Percentiles rank a stretch among this genome's conserved stretches.
These are phyloP conservation scores for Anoplolepis gracilipes DNA, from an alignment of 1,140 invertebrate genomes.

Conservation along the genomic window DNA sequence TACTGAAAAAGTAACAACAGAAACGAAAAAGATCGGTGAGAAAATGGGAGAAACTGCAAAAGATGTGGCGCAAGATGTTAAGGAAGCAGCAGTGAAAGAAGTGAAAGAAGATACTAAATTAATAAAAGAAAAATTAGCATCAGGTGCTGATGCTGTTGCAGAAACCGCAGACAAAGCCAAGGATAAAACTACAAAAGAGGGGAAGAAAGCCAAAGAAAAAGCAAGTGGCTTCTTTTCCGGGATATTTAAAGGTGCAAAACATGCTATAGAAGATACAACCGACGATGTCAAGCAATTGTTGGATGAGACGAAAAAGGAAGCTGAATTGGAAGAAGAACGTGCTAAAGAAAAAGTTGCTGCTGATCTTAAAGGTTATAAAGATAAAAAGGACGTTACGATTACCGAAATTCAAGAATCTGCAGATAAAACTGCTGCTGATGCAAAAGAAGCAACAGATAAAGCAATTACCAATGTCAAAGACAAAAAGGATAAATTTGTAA, in stretches of 20 bases:
- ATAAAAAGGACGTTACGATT: slow-evolving; percentile 54
- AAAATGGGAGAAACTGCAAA: background rate
- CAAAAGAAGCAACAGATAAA: slow-evolving; percentile 53
- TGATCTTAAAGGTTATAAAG: slow-evolving; percentile 10
- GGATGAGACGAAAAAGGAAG: slow-evolving; percentile 70
- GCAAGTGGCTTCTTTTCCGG: slow-evolving; percentile 67
- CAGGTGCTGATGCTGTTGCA: slow-evolving; percentile 53
- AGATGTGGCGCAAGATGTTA: background rate
- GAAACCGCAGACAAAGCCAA: slow-evolving; percentile 66
- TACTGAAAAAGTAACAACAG: slow-evolving; percentile 26
- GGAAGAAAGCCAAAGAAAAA: slow-evolving; percentile 39
- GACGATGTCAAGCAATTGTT: slow-evolving; percentile 80
- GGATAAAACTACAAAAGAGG: slow-evolving; percentile 71
- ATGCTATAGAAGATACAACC: slow-evolving; percentile 77
- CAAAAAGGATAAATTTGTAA: slow-evolving; percentile 52
- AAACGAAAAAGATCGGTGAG: background rate
- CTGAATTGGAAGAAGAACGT: slow-evolving; percentile 6
- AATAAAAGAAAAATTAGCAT: slow-evolving; percentile 27
- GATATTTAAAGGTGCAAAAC: slow-evolving; percentile 73
- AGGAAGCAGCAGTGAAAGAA: slow-evolving; percentile 35
- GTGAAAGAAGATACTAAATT: slow-evolving; percentile 31
- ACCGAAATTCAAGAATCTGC: background rate
- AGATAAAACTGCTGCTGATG: background rate
- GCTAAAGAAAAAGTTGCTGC: slow-evolving; percentile 7
- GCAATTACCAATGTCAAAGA: slow-evolving; percentile 25